Evolutionary conservation across 2,113 vertebrate species (phyloP).

Genomic region (Fulmarus glacialis): DNA sequence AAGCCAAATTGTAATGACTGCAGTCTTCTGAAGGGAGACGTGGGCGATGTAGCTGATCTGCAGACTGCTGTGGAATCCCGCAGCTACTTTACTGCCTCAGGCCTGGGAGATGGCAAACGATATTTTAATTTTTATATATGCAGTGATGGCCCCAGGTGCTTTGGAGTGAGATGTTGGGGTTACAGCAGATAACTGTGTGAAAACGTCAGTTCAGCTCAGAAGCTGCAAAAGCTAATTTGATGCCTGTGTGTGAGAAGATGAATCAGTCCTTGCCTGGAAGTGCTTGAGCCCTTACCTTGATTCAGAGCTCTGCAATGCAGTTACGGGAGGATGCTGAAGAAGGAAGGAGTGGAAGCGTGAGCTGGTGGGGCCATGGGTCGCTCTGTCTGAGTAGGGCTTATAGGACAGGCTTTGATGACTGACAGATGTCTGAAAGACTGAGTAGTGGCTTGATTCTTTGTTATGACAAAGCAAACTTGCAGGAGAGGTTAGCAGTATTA

Average conservation of each 20-base stretch:
- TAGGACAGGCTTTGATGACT: neutral
- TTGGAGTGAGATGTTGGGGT: accelerated
- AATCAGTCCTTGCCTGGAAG: neutral
- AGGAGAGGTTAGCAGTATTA: neutral
- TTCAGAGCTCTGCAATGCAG: neutral
- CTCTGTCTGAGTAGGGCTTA: neutral
- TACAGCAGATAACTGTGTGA: neutral
- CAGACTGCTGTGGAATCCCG: neutral
- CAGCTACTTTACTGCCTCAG: neutral
- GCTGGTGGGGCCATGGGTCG: neutral
- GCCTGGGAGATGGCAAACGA: neutral
- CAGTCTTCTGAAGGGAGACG: neutral
- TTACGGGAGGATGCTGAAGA: neutral
- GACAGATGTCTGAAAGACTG: neutral
- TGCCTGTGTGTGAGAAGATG: accelerated
- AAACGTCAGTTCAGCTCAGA: neutral
- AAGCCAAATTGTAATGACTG: neutral
- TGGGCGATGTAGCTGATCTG: neutral
- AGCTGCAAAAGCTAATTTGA: neutral
- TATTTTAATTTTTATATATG: neutral
- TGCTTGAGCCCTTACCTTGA: neutral
- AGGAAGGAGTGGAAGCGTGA: neutral
- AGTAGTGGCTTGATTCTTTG: neutral
- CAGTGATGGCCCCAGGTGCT: neutral
- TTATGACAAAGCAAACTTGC: neutral